A percentile compares a stretch with the other conserved stretches of the same genome.
These are phyloP conservation scores for Eilema sororculum DNA, from an alignment of 2,888 invertebrate species.

Conservation along the genomic window DNA sequence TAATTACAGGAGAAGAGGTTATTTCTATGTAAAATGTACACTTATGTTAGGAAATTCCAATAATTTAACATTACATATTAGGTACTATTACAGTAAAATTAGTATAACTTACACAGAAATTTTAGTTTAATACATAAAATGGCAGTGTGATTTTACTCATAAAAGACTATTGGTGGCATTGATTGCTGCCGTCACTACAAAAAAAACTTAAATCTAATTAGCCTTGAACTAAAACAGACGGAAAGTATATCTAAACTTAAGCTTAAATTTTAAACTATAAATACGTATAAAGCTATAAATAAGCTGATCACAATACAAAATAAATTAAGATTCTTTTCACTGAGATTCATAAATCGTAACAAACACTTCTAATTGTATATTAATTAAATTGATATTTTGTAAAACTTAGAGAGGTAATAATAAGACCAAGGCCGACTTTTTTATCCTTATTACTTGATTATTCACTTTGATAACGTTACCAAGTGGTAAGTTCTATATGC, in stretches of 20 bases:
- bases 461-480: no score
- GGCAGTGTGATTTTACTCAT: constrained; percentile 56
- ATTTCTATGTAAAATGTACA: constrained; percentile 70
- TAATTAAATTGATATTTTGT: constrained; percentile 21
- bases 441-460: not conserved
- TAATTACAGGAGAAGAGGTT: constrained; percentile 54
- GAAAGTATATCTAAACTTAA: constrained; percentile 35
- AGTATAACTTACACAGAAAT: constrained; percentile 43
- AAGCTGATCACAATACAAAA: constrained; percentile 16
- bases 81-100: constrained; percentile 41
- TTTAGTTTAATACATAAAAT: constrained; percentile 44
- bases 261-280: constrained; percentile 28
- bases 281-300: constrained; percentile 19
- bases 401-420: constrained; percentile 31
- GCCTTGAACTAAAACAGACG: constrained; percentile 30
- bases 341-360: constrained; percentile 23
- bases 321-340: constrained; percentile 8
- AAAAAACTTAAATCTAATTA: constrained; percentile 35
- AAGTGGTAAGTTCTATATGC: no score
- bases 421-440: not conserved
- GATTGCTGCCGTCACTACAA: constrained; percentile 16
- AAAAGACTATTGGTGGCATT: constrained; percentile 26
- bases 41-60: constrained; percentile 69
- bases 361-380: constrained; percentile 9
- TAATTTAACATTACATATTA: constrained; percentile 52